Evolutionary conservation across 1,140 invertebrate species (phyloP).

Genomic region (Trachymyrmex septentrionalis): DNA sequence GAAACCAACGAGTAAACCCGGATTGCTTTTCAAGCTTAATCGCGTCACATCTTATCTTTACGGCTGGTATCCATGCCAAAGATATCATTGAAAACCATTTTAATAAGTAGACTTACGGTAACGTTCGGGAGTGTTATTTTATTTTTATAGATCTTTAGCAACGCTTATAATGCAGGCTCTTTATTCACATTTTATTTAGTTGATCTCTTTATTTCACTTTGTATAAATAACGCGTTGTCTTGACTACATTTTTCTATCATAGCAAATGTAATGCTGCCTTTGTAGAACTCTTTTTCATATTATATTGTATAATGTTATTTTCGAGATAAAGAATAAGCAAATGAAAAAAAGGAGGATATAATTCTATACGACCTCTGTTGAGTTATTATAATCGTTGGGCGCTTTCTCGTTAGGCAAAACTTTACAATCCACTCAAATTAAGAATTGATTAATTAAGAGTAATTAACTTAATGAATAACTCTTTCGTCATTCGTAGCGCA

Average conservation of each 20-base stretch:
- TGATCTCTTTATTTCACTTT: neutral
- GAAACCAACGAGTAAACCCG: slow-evolving; percentile 23
- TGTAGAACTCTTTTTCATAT: neutral
- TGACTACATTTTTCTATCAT: neutral
- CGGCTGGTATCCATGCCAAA: neutral
- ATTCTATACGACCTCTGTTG: neutral
- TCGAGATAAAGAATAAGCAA: neutral
- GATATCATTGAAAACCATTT: slow-evolving; percentile 31
- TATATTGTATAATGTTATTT: neutral
- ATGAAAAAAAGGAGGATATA: neutral
- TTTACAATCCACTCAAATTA: slow-evolving; percentile 56
- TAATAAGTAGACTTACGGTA: slow-evolving; percentile 9
- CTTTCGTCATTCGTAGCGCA: slow-evolving; percentile 41
- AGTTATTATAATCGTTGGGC: slow-evolving; percentile 38
- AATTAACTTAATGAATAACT: slow-evolving; percentile 64
- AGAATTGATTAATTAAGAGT: slow-evolving; percentile 65
- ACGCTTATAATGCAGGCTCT: neutral
- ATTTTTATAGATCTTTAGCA: neutral
- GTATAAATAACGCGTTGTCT: neutral
- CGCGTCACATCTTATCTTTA: slow-evolving; percentile 31
- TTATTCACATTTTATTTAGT: neutral
- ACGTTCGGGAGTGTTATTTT: neutral
- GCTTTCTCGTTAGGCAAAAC: slow-evolving; percentile 40
- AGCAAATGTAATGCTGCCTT: slow-evolving; percentile 5
- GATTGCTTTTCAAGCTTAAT: slow-evolving; percentile 22